Evolutionary conservation across 2,113 vertebrate genomes (phyloP), one percentile per base, ranked within the genome.

Genomic region (Xiphophorus hellerii): DNA sequence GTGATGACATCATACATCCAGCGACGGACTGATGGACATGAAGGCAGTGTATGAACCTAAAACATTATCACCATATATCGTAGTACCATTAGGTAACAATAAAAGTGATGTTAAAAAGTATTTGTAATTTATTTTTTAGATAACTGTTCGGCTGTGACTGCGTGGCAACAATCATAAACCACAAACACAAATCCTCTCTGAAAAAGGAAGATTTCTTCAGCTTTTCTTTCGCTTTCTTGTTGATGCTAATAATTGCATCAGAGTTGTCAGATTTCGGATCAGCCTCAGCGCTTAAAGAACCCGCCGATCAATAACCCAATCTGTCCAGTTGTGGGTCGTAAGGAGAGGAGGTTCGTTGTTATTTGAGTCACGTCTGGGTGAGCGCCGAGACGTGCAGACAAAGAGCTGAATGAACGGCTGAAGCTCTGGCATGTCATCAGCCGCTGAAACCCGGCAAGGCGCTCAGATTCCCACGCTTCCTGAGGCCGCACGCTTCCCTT

Each of bases 301-400:
- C 12, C 28, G 0, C 33, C 9, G 48, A 84, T 90, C 80, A 82
- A 82, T 87, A 76, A 69, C 76, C 62, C 62, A 69, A 76, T 87
- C 76, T 78, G 17, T 27, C 20, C 0, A 0, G 39, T 29, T 44
- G 27, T 11, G 37, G 62, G 60, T n/a, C 31, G 0, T 30, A 5
- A 61, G 51, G 35, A 29, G n/a, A 12, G 54, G 8, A 44, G 11
- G 22, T 60, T 81, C 31, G 63, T 84, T 62, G 1, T 20, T 51
- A 80, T 7, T 29, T 0, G 33, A 35, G 44, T 20, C 86, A 78
- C 62, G 64, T 78, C 65, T 76, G 12, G 11, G 13, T 13, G 0
- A 2, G 29, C 29, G 11, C 5, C 25, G 8, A 61, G 31, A 2
- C 20, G 30, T 5, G 2, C 77, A 58, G 31, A 31, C 33, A 42